Percentiles rank a stretch among this genome's conserved stretches.
phyloP scores from a whole-genome alignment of 2,113 vertebrate species.

The Cromileptes altivelis region DNA sequence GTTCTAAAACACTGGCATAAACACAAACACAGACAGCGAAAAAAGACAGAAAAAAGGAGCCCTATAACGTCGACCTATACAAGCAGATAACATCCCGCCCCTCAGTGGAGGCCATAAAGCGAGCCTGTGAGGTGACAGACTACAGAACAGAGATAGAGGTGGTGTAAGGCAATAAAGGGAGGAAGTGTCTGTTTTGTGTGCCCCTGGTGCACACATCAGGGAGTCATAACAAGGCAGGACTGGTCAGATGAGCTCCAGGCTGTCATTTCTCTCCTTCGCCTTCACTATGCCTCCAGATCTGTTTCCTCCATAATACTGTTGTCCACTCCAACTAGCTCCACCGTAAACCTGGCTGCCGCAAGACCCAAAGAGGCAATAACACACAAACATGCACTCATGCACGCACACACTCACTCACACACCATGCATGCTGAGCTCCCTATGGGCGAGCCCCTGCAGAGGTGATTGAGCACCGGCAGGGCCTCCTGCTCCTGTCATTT shows the following conservation, averaged over 20 bases:
- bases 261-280: slow-evolving; percentile 79
- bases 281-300: slow-evolving; percentile 74
- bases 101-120: slow-evolving; percentile 65
- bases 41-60: slow-evolving; percentile 25
- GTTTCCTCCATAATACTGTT: slow-evolving; percentile 73
- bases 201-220: slow-evolving; percentile 74
- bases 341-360: slow-evolving; percentile 60
- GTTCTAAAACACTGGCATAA: slow-evolving; percentile 34
- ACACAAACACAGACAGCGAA: slow-evolving; percentile 32
- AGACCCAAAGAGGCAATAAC: slow-evolving; percentile 59
- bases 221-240: slow-evolving; percentile 79
- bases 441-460: slow-evolving; percentile 60
- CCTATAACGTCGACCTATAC: slow-evolving; percentile 27
- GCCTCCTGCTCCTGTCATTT: slow-evolving; percentile 69
- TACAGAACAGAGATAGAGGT: slow-evolving; percentile 66
- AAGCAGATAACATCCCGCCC: slow-evolving; percentile 51
- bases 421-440: slow-evolving; percentile 51
- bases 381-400: slow-evolving; percentile 13
- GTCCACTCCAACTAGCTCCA: slow-evolving; percentile 71
- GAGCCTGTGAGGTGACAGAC: slow-evolving; percentile 64
- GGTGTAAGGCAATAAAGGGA: slow-evolving; percentile 75
- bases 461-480: slow-evolving; percentile 77
- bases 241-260: slow-evolving; percentile 78
- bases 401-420: slow-evolving; percentile 29
- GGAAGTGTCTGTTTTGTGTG: slow-evolving; percentile 75